phyloP scores from a whole-genome alignment of 2,888 invertebrate species.

The Erebia epiphron region DNA sequence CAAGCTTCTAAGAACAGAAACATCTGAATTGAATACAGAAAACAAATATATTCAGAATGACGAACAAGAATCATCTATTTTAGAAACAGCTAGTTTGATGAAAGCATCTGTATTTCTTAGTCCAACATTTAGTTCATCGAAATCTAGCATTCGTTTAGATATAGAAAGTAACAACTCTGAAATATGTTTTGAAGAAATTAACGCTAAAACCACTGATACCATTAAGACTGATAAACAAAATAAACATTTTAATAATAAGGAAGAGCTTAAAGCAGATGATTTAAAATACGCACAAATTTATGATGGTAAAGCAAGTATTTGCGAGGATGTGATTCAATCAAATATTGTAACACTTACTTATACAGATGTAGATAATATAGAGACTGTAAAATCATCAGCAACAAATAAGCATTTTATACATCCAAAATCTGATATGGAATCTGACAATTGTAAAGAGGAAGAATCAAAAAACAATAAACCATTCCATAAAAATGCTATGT shows the following conservation, averaged over 20 bases:
- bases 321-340: neutral
- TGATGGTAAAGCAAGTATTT: neutral
- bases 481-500: conserved; percentile 41
- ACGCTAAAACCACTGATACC: neutral
- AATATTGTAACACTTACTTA: neutral
- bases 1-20: neutral
- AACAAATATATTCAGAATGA: conserved; percentile 19
- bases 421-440: neutral
- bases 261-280: conserved; percentile 3
- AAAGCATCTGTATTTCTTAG: conserved; percentile 70
- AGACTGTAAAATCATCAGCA: neutral
- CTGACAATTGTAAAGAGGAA: conserved; percentile 28
- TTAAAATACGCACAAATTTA: neutral
- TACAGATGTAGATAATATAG: neutral
- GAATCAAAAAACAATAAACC: conserved; percentile 44
- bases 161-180: conserved; percentile 26
- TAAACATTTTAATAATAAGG: neutral
- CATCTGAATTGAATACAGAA: neutral
- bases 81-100: conserved; percentile 72
- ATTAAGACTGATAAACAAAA: neutral
- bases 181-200: conserved; percentile 17
- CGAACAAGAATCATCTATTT: conserved; percentile 55
- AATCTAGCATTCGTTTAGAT: conserved; percentile 45
- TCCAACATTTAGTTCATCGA: conserved; percentile 60
- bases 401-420: neutral